A percentile compares a stretch with the other conserved stretches of the same genome.
Conservation (phyloP, 2,113 vertebrate species). For the Tonatia bakeri region DNA sequence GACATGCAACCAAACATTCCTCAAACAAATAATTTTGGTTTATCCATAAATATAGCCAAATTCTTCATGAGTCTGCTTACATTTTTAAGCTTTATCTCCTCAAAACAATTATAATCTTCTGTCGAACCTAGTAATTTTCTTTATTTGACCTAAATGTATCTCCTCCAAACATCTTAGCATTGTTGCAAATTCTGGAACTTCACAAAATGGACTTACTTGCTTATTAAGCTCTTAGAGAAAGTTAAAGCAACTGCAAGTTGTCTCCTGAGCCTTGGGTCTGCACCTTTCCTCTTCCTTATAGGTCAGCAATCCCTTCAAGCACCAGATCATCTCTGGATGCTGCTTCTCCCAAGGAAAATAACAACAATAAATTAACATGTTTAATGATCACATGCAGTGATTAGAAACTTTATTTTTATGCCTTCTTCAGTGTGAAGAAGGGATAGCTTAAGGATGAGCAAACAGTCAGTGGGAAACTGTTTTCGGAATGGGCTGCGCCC, state of each 20-base stretch:
- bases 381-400: background rate
- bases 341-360: background rate
- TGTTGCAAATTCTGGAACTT: background rate
- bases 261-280: background rate
- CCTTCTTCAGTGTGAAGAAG: background rate
- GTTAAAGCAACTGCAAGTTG: background rate
- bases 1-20: background rate
- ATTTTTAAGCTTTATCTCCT: slow-evolving; percentile 29
- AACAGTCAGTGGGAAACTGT: background rate
- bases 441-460: background rate
- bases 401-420: background rate
- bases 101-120: background rate
- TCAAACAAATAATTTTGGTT: background rate
- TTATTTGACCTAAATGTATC: background rate
- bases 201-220: background rate
- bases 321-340: background rate
- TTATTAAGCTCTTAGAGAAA: background rate
- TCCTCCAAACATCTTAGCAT: background rate
- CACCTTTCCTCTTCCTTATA: accelerated
- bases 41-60: background rate
- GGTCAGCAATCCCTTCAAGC: background rate
- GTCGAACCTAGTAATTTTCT: background rate
- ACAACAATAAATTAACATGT: background rate
- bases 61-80: background rate
- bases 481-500: background rate